Percentiles rank a stretch among this genome's conserved stretches.
These are phyloP conservation scores for Pituophis catenifer DNA, from an alignment of 2,113 vertebrate genomes.

Conservation along the genomic window DNA sequence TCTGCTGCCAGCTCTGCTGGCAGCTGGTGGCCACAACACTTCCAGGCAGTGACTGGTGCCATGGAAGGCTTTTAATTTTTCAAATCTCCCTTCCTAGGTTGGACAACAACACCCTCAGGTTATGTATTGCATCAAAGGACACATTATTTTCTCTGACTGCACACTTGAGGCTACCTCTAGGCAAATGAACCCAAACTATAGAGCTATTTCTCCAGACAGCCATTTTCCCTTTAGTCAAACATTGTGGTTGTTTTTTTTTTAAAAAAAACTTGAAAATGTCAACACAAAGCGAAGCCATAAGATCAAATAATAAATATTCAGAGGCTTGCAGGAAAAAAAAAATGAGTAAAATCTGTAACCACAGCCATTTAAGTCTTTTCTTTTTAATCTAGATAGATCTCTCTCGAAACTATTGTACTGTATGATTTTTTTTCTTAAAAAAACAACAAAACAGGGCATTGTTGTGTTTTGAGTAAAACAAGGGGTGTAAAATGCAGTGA, in stretches of 20 bases:
- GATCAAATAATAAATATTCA: conserved; percentile 76
- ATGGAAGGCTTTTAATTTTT: conserved; percentile 53
- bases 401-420: conserved; percentile 53
- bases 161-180: conserved; percentile 59
- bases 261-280: conserved; percentile 69
- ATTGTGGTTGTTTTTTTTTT: conserved; percentile 57
- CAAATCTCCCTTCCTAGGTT: conserved; percentile 41
- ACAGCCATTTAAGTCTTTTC: conserved; percentile 48
- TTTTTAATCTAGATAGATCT: conserved; percentile 35
- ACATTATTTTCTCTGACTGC: conserved; percentile 52
- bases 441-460: neutral
- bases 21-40: neutral
- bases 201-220: conserved; percentile 45
- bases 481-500: neutral
- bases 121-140: conserved; percentile 61
- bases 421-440: conserved; percentile 49
- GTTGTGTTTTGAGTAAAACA: neutral
- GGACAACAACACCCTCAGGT: conserved; percentile 41
- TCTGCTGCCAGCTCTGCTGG: no score
- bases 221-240: conserved; percentile 70
- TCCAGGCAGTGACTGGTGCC: conserved; percentile 38
- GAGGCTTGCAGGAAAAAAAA: neutral
- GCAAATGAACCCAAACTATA: conserved; percentile 57
- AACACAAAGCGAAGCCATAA: conserved; percentile 70
- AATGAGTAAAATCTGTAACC: neutral